Percentiles rank a stretch among this genome's conserved stretches.
Conservation (phyloP, 2,113 vertebrate species). For the Centropristis striata region DNA sequence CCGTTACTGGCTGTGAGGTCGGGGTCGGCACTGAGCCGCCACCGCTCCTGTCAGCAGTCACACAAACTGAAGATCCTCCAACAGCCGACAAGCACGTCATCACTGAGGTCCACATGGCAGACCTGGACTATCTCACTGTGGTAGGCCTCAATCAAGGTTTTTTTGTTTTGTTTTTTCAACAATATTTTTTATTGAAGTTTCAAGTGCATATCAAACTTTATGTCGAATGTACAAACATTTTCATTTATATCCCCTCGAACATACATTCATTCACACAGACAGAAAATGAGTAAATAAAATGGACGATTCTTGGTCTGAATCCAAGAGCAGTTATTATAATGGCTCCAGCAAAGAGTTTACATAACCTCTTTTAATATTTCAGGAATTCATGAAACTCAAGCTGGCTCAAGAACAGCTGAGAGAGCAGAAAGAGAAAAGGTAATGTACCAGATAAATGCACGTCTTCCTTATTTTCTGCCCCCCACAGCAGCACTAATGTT, state of each 20-base stretch:
- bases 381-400: conserved; percentile 77
- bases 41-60: conserved; percentile 9
- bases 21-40: conserved; percentile 26
- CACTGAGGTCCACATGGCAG: conserved; percentile 78
- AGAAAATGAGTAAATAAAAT: too few relatives aligned
- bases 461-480: too few relatives aligned
- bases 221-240: too few relatives aligned
- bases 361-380: conserved; percentile 1
- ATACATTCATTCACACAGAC: too few relatives aligned
- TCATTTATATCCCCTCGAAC: too few relatives aligned
- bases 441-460: not conserved
- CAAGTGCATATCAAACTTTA: too few relatives aligned
- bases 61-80: conserved; percentile 57
- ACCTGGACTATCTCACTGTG: conserved; percentile 75
- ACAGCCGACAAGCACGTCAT: conserved; percentile 67
- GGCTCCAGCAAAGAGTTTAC: not conserved
- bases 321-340: not conserved
- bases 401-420: conserved; percentile 32
- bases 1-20: not conserved
- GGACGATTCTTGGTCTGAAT: too few relatives aligned
- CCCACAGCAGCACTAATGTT: not conserved
- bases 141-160: too few relatives aligned
- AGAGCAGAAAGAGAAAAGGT: conserved; percentile 63
- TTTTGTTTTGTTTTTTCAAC: too few relatives aligned
- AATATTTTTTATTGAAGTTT: too few relatives aligned